Conservation (phyloP, 2,888 invertebrate genomes). For the Troglohyphantes excavatus region DNA sequence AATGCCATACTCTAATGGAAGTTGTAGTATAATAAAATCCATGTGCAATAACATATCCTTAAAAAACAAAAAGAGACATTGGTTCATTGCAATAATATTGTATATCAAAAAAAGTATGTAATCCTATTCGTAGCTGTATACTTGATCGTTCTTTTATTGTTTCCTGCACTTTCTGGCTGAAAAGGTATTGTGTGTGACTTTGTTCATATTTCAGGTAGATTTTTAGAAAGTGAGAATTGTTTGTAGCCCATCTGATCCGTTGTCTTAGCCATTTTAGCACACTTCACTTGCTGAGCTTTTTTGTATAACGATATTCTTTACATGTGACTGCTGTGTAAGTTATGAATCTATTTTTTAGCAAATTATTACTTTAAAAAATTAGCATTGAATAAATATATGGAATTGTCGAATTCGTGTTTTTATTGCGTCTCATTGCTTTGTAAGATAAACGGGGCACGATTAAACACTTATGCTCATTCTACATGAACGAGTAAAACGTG, state of each 20-base stretch:
- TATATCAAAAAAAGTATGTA: slow-evolving; percentile 25
- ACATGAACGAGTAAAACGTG: too few relatives aligned
- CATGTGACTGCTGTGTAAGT: slow-evolving; percentile 67
- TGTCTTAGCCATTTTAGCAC: slow-evolving; percentile 40
- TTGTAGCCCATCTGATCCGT: slow-evolving; percentile 31
- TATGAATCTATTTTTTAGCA: slow-evolving; percentile 70
- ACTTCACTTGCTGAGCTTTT: slow-evolving; percentile 68
- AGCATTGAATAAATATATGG: slow-evolving; percentile 67
- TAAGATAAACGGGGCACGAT: too few relatives aligned
- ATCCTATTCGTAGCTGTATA: not conserved
- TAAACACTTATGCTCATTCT: too few relatives aligned
- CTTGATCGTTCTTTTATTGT: slow-evolving; percentile 11
- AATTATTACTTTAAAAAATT: slow-evolving; percentile 63
- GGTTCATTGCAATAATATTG: slow-evolving; percentile 10
- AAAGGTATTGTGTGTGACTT: not conserved
- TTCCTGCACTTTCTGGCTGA: slow-evolving; percentile 45
- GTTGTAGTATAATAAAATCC: slow-evolving; percentile 30
- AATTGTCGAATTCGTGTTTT: slow-evolving; percentile 29
- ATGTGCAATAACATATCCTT: slow-evolving; percentile 57
- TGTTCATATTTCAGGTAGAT: slow-evolving; percentile 15
- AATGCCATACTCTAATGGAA: not conserved
- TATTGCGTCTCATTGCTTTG: not conserved
- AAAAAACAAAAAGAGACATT: not conserved
- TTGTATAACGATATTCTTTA: slow-evolving; percentile 63
- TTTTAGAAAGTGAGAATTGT: slow-evolving; percentile 31